Conservation (phyloP, 1,140 invertebrate species). For the Psix sp. region DNA sequence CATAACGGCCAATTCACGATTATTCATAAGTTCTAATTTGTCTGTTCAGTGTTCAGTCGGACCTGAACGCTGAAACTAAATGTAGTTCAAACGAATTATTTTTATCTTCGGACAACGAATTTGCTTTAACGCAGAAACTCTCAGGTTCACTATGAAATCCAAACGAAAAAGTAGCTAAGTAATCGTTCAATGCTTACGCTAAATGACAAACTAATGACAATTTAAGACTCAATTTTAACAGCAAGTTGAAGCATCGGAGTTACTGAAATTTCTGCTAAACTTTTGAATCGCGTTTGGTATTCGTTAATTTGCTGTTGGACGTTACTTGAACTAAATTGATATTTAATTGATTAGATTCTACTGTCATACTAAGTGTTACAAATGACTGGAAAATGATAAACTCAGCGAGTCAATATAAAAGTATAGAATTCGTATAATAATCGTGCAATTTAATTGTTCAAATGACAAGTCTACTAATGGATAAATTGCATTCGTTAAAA, state of each 20-base stretch:
- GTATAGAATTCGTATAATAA: slow-evolving; percentile 26
- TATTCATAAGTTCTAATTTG: slow-evolving; percentile 49
- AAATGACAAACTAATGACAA: too few species aligned
- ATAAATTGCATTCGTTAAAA: slow-evolving; percentile 48
- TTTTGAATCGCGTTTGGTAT: too few species aligned
- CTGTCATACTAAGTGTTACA: too few species aligned
- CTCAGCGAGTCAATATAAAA: slow-evolving; percentile 22
- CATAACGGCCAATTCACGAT: slow-evolving; percentile 67
- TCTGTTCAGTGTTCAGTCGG: too few species aligned
- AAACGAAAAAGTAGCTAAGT: too few species aligned
- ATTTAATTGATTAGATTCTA: background rate
- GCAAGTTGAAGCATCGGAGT: too few species aligned
- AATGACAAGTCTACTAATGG: slow-evolving; percentile 46
- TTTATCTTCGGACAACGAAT: too few species aligned
- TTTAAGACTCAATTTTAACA: too few species aligned
- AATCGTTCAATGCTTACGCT: too few species aligned
- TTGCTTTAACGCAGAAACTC: slow-evolving; percentile 63
- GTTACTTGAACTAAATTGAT: slow-evolving; percentile 14
- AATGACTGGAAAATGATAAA: background rate
- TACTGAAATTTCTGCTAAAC: background rate
- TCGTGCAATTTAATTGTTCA: slow-evolving; percentile 33
- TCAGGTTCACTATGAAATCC: slow-evolving; percentile 63
- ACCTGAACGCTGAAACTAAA: too few species aligned
- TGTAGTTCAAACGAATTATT: slow-evolving; percentile 4
- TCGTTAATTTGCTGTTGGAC: too few species aligned